These are phyloP conservation scores for Scartelaos histophorus DNA, from an alignment of 2,113 vertebrate genomes.

Conservation along the genomic window DNA sequence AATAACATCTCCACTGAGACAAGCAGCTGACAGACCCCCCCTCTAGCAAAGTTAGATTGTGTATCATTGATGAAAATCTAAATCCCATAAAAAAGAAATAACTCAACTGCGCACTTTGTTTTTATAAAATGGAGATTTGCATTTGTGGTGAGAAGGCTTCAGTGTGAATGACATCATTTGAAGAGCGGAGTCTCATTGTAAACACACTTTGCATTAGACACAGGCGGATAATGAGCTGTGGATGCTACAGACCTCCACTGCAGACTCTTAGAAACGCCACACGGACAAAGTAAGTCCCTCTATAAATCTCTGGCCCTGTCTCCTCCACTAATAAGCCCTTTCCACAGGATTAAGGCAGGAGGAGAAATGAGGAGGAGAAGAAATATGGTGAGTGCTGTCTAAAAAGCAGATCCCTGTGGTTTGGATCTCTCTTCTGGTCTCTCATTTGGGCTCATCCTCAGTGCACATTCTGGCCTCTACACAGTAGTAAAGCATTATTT, in stretches of 20 bases:
- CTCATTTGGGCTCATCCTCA: slow-evolving; percentile 29
- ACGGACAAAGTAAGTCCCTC: slow-evolving; percentile 10
- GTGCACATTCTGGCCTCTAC: slow-evolving; percentile 8
- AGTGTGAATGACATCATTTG: slow-evolving; percentile 10
- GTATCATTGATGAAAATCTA: not conserved
- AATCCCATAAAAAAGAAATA: not conserved
- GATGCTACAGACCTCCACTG: slow-evolving; percentile 6
- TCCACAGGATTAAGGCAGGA: slow-evolving; percentile 45
- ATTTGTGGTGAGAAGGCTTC: slow-evolving; percentile 4
- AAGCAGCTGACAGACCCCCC: no score
- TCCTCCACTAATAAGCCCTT: slow-evolving; percentile 44
- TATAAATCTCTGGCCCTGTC: slow-evolving; percentile 19
- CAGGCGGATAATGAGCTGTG: slow-evolving; percentile 16
- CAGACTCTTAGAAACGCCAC: slow-evolving; percentile 8
- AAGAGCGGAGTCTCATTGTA: slow-evolving; percentile 15
- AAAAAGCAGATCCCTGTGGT: slow-evolving; percentile 18
- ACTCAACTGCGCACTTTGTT: not conserved
- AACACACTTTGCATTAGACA: slow-evolving; percentile 13
- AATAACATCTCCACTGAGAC: no score
- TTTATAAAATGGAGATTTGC: not conserved
- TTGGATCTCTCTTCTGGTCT: slow-evolving; percentile 24
- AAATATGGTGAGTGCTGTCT: slow-evolving; percentile 26
- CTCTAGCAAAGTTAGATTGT: not conserved
- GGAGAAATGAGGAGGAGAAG: slow-evolving; percentile 31
- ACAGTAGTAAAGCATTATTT: not conserved